These are phyloP conservation scores for Nebria salina DNA, from an alignment of 2,888 invertebrate genomes.

Conservation along the genomic window DNA sequence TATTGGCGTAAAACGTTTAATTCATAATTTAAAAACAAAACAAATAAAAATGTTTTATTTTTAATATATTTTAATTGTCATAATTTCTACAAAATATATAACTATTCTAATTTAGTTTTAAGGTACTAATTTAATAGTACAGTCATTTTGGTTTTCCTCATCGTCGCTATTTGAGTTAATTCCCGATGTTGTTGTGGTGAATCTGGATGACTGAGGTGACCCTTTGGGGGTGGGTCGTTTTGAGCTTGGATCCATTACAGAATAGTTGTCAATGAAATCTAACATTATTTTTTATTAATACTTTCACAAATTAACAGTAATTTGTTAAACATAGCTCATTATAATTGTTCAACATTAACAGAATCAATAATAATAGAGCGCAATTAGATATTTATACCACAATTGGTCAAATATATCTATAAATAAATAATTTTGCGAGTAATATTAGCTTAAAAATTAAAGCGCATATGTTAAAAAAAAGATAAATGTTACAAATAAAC, in stretches of 20 bases:
- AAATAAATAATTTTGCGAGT: conserved; percentile 1
- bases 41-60: too few relatives aligned
- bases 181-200: conserved; percentile 38
- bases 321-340: background rate
- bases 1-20: too few relatives aligned
- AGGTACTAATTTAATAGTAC: conserved; percentile 13
- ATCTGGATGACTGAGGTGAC: conserved; percentile 37
- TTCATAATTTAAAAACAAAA: too few relatives aligned
- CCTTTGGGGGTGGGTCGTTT: conserved; percentile 39
- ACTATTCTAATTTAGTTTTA: background rate
- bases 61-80: too few relatives aligned
- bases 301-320: background rate
- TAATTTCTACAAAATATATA: too few relatives aligned
- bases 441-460: conserved; percentile 21
- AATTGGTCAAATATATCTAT: too few relatives aligned
- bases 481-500: background rate
- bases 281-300: background rate
- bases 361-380: background rate
- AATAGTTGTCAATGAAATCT: conserved; percentile 36
- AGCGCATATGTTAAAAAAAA: conserved; percentile 21
- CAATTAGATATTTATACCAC: too few relatives aligned
- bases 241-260: conserved; percentile 31
- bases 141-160: conserved; percentile 31
- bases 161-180: conserved; percentile 37
- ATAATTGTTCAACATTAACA: background rate